Conservation (phyloP, 2,113 vertebrate species). For the Sterrhoptilus dennistouni region DNA sequence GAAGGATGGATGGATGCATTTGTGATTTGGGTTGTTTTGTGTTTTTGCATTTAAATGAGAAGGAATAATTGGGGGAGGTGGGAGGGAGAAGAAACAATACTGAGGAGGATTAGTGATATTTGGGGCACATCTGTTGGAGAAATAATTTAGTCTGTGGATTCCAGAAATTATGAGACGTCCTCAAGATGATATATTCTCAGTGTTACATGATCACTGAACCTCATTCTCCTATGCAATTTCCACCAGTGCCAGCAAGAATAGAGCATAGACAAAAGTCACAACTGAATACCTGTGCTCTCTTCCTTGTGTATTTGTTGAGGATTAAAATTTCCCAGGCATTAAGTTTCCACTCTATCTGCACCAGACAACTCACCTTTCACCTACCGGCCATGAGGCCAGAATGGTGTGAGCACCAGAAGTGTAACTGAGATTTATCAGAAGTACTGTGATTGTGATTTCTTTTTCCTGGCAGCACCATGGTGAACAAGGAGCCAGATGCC, state of each 20-base stretch:
- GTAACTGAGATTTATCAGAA: neutral
- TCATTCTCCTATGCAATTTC: neutral
- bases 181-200: neutral
- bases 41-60: conserved; percentile 25
- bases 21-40: neutral
- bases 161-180: conserved; percentile 28
- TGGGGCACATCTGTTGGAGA: conserved; percentile 61
- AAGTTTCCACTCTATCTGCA: neutral
- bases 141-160: conserved; percentile 19
- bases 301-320: neutral
- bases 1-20: neutral
- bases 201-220: neutral
- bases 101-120: conserved; percentile 58
- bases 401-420: fast-evolving
- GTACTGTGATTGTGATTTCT: neutral
- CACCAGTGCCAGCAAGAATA: neutral
- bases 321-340: neutral
- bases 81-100: neutral
- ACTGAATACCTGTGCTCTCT: neutral
- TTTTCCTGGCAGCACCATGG: neutral
- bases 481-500: neutral
- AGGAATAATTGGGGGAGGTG: neutral
- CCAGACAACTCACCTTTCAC: neutral
- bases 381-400: neutral
- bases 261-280: neutral